Evolutionary conservation across 2,113 vertebrate species (phyloP).

Genomic region (Coregonus clupeaformis): DNA sequence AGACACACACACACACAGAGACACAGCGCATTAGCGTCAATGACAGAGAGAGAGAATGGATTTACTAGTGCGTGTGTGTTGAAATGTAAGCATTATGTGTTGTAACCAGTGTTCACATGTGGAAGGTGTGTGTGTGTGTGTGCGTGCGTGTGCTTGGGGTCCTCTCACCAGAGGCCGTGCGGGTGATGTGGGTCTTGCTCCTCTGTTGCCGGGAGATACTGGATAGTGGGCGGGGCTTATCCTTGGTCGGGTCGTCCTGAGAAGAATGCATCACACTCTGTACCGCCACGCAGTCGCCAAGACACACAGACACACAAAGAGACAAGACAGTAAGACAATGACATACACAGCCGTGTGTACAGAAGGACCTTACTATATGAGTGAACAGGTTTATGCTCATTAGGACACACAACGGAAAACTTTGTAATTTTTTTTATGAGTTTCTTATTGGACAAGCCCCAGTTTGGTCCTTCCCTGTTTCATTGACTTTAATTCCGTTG

Average conservation of each 20-base stretch:
- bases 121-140: not conserved
- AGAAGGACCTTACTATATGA: too few relatives aligned
- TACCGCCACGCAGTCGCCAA: constrained; percentile 41
- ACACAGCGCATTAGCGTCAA: not conserved
- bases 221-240: constrained; percentile 78
- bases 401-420: too few relatives aligned
- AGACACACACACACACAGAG: too few relatives aligned
- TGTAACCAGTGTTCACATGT: not conserved
- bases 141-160: not conserved
- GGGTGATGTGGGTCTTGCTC: constrained; percentile 87
- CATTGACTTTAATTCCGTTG: too few relatives aligned
- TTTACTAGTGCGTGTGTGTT: not conserved
- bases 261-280: constrained; percentile 80
- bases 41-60: not conserved
- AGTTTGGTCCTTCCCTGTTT: too few relatives aligned
- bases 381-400: not conserved
- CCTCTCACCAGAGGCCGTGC: constrained; percentile 85
- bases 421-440: rapidly evolving
- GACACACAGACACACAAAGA: not conserved
- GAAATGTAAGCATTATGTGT: not conserved
- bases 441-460: too few relatives aligned
- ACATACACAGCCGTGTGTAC: not conserved
- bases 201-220: constrained; percentile 81
- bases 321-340: not conserved
- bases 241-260: constrained; percentile 82